Evolutionary conservation across 2,113 vertebrate genomes (phyloP), one percentile per base, ranked within the genome.

Genomic region (Ophiodon elongatus): DNA sequence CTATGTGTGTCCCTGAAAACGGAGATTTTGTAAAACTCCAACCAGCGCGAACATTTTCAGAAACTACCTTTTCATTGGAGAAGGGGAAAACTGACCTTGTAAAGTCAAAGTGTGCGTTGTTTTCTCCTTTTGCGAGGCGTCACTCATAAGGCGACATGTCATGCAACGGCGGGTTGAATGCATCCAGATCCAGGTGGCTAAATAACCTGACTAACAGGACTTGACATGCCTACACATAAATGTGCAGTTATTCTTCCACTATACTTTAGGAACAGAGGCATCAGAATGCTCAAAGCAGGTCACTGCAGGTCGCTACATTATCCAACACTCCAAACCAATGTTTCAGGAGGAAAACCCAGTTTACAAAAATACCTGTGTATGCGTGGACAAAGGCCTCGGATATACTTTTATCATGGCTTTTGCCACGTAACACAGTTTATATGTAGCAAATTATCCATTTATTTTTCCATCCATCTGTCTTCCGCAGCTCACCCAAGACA

Each of bases 401-500:
- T 45, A 19, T 43, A 66, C 64, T 17, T 43, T 45, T 17, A 23
- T 43, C 35, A 73, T 14, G n/a, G 3, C 27, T 43, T 56, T 25
- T 25, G 13, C 52, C 35, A 17, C 4, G n/a, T 14, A 23, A 54
- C 25, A 39, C 19, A 31, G 27, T 59, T 27, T 31, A 63, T 23
- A 21, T 43, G 3, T 27, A 23, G 17, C 1, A 29, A 60, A 3
- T 21, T 15, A 7, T 15, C n/a, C 0, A 45, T 45, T 63, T 35
- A n/a, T 70, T 63, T 1, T n/a, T 13, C 15, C 25, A 54, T 81
- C 15, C 0, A 13, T 84, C 15, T 25, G 0, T 80, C 79, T 59
- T 73, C 80, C 64, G 52, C 82, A 98, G 97, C 96, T 98, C 73
- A 97, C 97, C 0, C 97, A 98, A 76, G 97, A 98, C 83, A 98